Conservation (phyloP, 2,797 vertebrate species). For the Xenops minutus region DNA sequence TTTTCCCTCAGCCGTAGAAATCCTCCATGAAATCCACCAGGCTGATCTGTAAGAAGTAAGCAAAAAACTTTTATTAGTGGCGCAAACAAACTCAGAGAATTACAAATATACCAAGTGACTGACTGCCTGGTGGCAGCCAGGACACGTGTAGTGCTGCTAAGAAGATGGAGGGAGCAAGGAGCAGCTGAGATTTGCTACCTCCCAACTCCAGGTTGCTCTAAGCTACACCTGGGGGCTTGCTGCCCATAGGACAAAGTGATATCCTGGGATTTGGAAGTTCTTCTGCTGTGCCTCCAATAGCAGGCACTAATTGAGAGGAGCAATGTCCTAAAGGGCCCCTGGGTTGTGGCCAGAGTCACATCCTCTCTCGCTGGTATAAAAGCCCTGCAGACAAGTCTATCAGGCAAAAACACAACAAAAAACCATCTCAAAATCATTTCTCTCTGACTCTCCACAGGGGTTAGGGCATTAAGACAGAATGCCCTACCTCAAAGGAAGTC, state of each 20-base stretch:
- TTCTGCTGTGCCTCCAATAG: neutral
- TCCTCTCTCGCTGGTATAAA: neutral
- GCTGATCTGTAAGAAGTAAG: neutral
- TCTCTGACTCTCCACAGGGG: neutral
- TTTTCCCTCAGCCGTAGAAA: neutral
- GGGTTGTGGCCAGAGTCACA: neutral
- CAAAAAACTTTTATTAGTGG: neutral
- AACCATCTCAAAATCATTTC: neutral
- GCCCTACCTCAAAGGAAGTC: conserved; percentile 45
- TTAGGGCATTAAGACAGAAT: neutral
- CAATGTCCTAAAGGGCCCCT: neutral
- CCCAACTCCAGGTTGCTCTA: neutral
- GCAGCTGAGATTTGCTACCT: neutral
- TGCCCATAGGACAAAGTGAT: neutral
- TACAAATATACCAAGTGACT: neutral
- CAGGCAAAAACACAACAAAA: conserved; percentile 2
- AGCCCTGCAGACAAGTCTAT: neutral
- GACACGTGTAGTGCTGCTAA: neutral
- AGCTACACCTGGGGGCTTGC: neutral
- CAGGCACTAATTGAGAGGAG: neutral
- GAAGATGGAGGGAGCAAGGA: neutral
- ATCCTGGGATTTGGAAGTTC: neutral
- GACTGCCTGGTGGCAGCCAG: neutral
- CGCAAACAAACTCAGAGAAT: neutral
- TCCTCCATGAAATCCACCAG: neutral